Evolutionary conservation across 2,797 vertebrate species (phyloP), one percentile per base, ranked within the genome.

Genomic region (Parambassis ranga): DNA sequence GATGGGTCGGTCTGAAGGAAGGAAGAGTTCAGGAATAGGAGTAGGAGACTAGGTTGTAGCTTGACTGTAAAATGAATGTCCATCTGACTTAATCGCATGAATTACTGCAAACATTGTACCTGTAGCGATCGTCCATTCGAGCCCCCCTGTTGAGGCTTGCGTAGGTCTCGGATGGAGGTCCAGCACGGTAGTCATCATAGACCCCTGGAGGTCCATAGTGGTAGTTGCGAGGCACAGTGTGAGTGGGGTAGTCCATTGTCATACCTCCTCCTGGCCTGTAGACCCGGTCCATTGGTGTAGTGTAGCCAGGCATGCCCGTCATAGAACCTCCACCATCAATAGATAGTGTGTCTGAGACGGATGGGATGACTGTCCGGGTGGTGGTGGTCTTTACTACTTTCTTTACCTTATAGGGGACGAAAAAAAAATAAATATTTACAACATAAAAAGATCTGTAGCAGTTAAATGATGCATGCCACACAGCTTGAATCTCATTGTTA

Each of bases 161-260:
- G 0, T 97, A 98, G 69, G 84, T 71, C 2, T 95, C 92, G 0
- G 94, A 77, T 10, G 92, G 89, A 0, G 93, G 93, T 57, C 89
- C 94, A 0, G 47, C 3, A 0, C 84, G 83, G 60, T 92, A 93
- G 22, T 92, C 90, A 0, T 92, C 91, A 2, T 91, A 93, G 10
- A 81, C 90, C 6, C 76, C 91, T 0, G 3, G 92, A 74, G 89
- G 95, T 66, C 82, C 94, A 15, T 97, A 98, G 83, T 97, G 95
- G 85, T 98, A 98, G 88, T 96, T 96, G 38, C 95, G 93, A 30
- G 96, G 96, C 19, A 97, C 95, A 1, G 96, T 97, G 55, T 92
- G 87, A 0, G 94, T 95, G 74, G 92, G 92, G 82, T 94, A 91
- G 1, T 94, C 93, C 1, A 88, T 88, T 18, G 87, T 89, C 28